Percentiles rank a stretch among this genome's conserved stretches.
Evolutionary conservation across 2,888 invertebrate species (phyloP).

Genomic region (Lycocerus yunnanus): DNA sequence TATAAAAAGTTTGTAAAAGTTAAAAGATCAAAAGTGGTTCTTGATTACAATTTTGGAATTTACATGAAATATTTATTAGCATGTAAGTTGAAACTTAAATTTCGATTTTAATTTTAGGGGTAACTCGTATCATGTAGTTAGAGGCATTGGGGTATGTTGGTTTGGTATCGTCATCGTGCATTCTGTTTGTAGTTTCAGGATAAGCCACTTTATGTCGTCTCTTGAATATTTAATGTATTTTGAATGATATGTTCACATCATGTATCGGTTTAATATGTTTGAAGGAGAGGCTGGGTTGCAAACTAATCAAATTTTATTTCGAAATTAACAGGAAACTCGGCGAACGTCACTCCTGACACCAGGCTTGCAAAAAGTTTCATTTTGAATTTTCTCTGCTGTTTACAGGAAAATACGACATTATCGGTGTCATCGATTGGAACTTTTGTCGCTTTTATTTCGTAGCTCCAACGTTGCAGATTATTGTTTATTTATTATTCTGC

Average conservation of each 20-base stretch:
- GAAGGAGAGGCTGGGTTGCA: neutral
- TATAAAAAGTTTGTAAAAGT: neutral
- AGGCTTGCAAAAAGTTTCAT: neutral
- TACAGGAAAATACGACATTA: neutral
- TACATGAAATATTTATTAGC: neutral
- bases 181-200: constrained; percentile 13
- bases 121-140: neutral
- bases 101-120: neutral
- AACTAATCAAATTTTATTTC: neutral
- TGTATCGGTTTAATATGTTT: neutral
- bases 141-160: neutral
- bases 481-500: neutral
- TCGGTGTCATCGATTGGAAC: neutral
- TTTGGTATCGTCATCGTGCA: constrained; percentile 15
- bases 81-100: neutral
- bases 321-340: neutral
- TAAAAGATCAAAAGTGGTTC: neutral
- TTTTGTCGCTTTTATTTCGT: neutral
- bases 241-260: constrained; percentile 15
- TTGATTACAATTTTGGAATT: neutral
- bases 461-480: neutral
- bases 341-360: neutral
- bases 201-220: constrained; percentile 16
- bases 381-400: neutral
- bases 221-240: constrained; percentile 21